phyloP scores from a whole-genome alignment of 2,113 vertebrate species.

The Dendropsophus ebraccatus region DNA sequence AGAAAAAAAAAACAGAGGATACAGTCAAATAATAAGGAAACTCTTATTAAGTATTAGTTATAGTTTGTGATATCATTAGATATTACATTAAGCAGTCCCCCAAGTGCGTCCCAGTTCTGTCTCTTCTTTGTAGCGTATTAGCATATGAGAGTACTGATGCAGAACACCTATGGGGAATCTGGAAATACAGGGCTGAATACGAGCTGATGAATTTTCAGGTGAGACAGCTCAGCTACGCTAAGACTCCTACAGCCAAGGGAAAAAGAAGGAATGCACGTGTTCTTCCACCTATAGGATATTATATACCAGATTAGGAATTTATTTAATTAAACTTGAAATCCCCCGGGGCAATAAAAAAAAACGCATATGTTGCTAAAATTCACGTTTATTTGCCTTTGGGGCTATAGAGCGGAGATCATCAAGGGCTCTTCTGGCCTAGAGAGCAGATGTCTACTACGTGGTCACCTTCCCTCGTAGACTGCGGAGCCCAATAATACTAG shows the following conservation, averaged over 20 bases:
- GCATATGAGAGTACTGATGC: not conserved
- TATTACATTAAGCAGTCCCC: constrained; percentile 25
- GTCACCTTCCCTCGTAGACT: too few relatives aligned
- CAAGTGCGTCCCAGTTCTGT: constrained; percentile 22
- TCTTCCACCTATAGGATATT: not conserved
- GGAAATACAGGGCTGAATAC: not conserved
- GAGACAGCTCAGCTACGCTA: not conserved
- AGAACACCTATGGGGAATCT: constrained; percentile 14
- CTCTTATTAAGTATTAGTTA: not conserved
- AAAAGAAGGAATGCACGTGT: not conserved
- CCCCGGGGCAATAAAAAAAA: not conserved
- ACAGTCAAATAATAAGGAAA: not conserved
- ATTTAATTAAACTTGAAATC: not conserved
- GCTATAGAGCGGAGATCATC: not conserved
- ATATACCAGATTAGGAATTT: not conserved
- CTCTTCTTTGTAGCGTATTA: constrained; percentile 5
- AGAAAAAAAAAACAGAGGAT: not conserved
- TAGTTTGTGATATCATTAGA: constrained; percentile 25
- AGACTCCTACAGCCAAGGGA: not conserved
- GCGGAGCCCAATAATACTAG: too few relatives aligned
- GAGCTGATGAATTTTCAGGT: not conserved
- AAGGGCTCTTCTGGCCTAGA: not conserved
- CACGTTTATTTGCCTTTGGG: not conserved
- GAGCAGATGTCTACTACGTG: too few relatives aligned
- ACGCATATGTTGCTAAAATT: not conserved